Percentiles rank a stretch among this genome's conserved stretches.
phyloP scores from a whole-genome alignment of 2,113 vertebrate genomes.

The Haplochromis vanheusdeni region DNA sequence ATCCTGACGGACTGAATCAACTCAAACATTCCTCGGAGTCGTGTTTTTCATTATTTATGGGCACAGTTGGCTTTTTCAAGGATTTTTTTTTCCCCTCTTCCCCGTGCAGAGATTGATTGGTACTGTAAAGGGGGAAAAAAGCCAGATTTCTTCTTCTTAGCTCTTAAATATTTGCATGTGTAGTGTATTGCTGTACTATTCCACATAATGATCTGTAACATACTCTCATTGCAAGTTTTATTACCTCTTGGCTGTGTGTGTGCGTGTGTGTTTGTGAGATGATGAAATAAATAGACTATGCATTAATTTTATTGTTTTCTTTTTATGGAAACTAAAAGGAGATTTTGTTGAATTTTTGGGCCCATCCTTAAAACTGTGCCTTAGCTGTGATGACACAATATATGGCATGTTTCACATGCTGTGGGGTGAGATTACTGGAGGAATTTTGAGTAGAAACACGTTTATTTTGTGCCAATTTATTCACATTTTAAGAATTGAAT shows the following conservation, averaged over 20 bases:
- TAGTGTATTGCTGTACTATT: background rate
- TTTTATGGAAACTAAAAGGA: background rate
- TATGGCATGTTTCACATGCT: background rate
- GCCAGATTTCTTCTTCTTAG: background rate
- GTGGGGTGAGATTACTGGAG: background rate
- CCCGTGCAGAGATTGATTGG: background rate
- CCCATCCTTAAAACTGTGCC: background rate
- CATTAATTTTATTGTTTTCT: background rate
- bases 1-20: slow-evolving; percentile 17
- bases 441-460: background rate
- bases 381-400: background rate
- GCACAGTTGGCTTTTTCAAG: background rate
- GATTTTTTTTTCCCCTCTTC: background rate
- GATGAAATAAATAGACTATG: slow-evolving; percentile 36
- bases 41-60: background rate
- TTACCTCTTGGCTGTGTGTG: background rate
- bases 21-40: background rate
- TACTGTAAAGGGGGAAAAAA: background rate
- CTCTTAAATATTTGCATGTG: slow-evolving; percentile 18
- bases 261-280: background rate
- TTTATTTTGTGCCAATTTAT: background rate
- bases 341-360: background rate
- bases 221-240: background rate
- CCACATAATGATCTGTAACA: background rate
- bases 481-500: background rate